phyloP scores from a whole-genome alignment of 2,797 vertebrate genomes.

The Megaceryle alcyon region DNA sequence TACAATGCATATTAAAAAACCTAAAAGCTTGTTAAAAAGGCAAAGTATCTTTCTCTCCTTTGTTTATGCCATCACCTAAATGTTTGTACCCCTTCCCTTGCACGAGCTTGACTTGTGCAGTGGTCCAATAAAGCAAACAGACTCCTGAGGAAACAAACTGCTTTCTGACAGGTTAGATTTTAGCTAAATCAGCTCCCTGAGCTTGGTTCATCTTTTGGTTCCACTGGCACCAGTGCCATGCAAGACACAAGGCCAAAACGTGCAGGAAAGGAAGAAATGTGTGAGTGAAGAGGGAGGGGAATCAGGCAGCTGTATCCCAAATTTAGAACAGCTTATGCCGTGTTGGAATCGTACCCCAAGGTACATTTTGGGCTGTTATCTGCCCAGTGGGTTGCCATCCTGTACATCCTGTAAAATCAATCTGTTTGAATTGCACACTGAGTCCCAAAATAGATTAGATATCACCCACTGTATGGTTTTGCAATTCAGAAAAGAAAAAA shows the following conservation, averaged over 20 bases:
- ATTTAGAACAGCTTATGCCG: conserved; percentile 23
- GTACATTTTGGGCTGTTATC: not conserved
- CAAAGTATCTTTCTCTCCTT: not conserved
- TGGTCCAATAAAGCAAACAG: not conserved
- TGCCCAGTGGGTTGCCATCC: conserved; percentile 21
- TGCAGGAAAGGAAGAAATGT: not conserved
- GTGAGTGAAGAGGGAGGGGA: not conserved
- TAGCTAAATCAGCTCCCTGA: not conserved
- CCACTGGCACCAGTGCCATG: not conserved
- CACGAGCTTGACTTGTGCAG: not conserved
- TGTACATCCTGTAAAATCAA: conserved; percentile 17
- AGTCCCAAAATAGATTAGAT: conserved; percentile 26
- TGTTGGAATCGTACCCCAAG: not conserved
- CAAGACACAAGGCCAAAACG: not conserved
- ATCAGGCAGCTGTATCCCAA: not conserved
- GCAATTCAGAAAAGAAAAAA: not conserved
- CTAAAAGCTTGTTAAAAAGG: not conserved
- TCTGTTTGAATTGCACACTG: not conserved
- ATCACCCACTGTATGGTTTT: not conserved
- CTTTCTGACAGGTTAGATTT: not conserved
- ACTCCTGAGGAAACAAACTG: not conserved
- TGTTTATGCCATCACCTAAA: not conserved
- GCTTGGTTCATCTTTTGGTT: not conserved
- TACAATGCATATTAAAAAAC: not conserved
- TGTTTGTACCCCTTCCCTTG: not conserved